These are phyloP conservation scores for Glaucidium brasilianum DNA, from an alignment of 2,113 vertebrate species.

Conservation along the genomic window DNA sequence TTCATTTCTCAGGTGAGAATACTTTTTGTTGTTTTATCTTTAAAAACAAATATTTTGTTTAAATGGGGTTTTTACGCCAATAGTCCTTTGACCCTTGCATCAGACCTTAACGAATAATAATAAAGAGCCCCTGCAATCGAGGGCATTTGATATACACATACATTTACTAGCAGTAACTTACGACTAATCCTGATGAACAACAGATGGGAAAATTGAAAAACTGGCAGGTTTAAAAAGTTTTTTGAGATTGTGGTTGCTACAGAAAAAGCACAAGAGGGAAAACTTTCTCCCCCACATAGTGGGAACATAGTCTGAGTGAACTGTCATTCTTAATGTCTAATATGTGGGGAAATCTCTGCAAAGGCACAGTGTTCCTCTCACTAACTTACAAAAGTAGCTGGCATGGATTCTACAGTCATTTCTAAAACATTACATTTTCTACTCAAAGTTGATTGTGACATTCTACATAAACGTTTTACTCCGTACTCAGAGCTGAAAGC, in stretches of 20 bases:
- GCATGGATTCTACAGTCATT: background rate
- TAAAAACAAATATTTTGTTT: background rate
- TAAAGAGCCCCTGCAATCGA: background rate
- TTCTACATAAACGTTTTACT: background rate
- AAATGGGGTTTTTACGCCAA: background rate
- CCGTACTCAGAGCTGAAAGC: background rate
- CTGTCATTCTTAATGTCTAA: background rate
- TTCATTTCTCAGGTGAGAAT: background rate
- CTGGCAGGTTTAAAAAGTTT: background rate
- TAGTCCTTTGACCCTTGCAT: background rate
- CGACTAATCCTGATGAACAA: background rate
- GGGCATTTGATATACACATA: background rate
- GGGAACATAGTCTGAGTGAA: background rate
- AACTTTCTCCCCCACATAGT: fast-evolving
- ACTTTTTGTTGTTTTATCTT: background rate
- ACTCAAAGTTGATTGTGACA: background rate
- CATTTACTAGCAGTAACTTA: background rate
- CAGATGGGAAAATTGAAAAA: background rate
- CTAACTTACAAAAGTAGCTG: background rate
- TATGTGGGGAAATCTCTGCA: background rate
- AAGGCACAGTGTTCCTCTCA: background rate
- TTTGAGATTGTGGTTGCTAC: background rate
- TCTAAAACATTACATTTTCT: background rate
- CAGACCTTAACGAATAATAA: background rate
- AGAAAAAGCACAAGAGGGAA: background rate